These are phyloP conservation scores for Drosophila eohydei DNA, from an alignment of 2,888 invertebrate species.

Conservation along the genomic window DNA sequence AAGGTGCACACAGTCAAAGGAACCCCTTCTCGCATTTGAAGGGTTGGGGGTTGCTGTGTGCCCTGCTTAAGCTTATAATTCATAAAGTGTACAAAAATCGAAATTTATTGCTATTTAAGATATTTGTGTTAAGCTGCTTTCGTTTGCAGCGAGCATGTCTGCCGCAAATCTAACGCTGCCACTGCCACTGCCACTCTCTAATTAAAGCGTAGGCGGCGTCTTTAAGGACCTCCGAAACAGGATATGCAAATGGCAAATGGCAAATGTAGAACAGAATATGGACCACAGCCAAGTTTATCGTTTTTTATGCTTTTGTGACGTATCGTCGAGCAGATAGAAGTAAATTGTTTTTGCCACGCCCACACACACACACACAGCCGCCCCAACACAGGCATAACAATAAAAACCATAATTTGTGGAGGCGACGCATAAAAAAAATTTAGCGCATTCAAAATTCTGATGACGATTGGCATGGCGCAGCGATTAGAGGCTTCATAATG, in stretches of 20 bases:
- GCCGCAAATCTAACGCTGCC: slow-evolving; percentile 30
- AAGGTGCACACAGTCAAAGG: slow-evolving; percentile 58
- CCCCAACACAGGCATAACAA: slow-evolving; percentile 33
- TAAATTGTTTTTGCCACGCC: slow-evolving; percentile 73
- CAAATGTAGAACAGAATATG: slow-evolving; percentile 4
- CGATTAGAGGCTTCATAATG: slow-evolving; percentile 72
- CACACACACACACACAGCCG: neutral
- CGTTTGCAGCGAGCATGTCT: slow-evolving; percentile 29
- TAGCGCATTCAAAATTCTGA: slow-evolving; percentile 36
- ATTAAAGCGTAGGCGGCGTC: slow-evolving; percentile 37
- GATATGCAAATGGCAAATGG: slow-evolving; percentile 59
- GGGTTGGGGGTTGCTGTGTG: neutral
- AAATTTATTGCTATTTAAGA: slow-evolving; percentile 85
- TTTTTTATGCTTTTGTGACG: slow-evolving; percentile 66
- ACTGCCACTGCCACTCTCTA: slow-evolving; percentile 29
- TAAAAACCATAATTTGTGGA: slow-evolving; percentile 58
- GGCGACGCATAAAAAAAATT: slow-evolving; percentile 71
- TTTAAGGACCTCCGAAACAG: slow-evolving; percentile 4
- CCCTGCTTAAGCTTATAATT: slow-evolving; percentile 82
- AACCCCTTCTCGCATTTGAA: neutral
- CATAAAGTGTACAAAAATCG: slow-evolving; percentile 84
- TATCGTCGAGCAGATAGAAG: slow-evolving; percentile 78
- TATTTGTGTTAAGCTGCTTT: slow-evolving; percentile 76
- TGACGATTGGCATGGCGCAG: slow-evolving; percentile 55
- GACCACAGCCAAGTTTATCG: slow-evolving; percentile 50